phyloP scores from a whole-genome alignment of 1,140 invertebrate species.

The Drosophila pandora region DNA sequence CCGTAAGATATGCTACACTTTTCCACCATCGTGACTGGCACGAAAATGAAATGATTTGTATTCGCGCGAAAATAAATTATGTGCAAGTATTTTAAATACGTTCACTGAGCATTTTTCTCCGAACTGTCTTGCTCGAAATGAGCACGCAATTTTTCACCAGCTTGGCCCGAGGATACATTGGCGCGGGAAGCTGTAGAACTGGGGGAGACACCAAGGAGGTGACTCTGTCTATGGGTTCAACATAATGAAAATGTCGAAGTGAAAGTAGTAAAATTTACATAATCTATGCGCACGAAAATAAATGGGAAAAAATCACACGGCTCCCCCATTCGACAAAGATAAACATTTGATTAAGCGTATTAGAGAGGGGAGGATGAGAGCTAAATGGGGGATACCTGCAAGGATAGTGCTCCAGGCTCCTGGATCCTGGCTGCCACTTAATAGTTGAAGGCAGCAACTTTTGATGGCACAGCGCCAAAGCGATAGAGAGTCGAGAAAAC shows the following conservation, averaged over 20 bases:
- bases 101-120: conserved; percentile 52
- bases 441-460: conserved; percentile 52
- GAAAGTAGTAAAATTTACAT: conserved; percentile 82
- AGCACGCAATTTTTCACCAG: conserved; percentile 68
- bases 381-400: conserved; percentile 13
- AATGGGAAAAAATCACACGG: conserved; percentile 71
- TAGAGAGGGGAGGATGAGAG: conserved; percentile 34
- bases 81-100: conserved; percentile 82
- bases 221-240: conserved; percentile 43
- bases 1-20: conserved; percentile 70
- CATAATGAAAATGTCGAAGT: conserved; percentile 82
- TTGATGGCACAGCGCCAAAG: conserved; percentile 41
- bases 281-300: conserved; percentile 81
- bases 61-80: conserved; percentile 80
- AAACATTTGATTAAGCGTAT: conserved; percentile 80
- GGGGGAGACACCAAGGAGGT: conserved; percentile 7
- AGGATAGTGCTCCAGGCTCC: conserved; percentile 34
- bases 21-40: conserved; percentile 70
- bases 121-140: conserved; percentile 45
- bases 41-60: conserved; percentile 81
- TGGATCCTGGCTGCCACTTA: conserved; percentile 23
- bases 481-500: conserved; percentile 35
- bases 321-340: conserved; percentile 46
- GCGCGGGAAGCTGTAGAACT: not conserved
- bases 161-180: conserved; percentile 5